A percentile compares a stretch with the other conserved stretches of the same genome.
These are phyloP conservation scores for Bruchidius siliquastri DNA, from an alignment of 2,888 invertebrate species.

Conservation along the genomic window DNA sequence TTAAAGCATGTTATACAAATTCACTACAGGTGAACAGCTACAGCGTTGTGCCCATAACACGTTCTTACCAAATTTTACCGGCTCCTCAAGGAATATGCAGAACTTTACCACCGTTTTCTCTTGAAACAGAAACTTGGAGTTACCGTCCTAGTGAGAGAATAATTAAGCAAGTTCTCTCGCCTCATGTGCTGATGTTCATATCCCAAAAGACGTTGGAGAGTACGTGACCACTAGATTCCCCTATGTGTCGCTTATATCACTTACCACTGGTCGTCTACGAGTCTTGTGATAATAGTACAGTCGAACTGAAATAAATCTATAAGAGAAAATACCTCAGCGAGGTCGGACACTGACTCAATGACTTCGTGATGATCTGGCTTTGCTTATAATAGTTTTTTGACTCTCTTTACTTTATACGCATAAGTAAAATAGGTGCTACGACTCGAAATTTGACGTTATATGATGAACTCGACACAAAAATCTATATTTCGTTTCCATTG, in stretches of 20 bases:
- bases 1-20: background rate
- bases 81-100: background rate
- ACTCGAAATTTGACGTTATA: too few relatives aligned
- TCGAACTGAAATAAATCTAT: background rate
- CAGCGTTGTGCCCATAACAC: background rate
- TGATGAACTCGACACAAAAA: too few relatives aligned
- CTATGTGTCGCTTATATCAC: background rate
- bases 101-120: background rate
- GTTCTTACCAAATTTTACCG: background rate
- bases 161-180: background rate
- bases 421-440: too few relatives aligned
- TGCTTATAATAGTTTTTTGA: too few relatives aligned
- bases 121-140: background rate
- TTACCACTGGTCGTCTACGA: background rate
- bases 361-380: too few relatives aligned
- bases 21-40: background rate
- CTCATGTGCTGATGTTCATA: background rate
- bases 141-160: background rate
- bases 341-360: too few relatives aligned
- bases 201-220: background rate
- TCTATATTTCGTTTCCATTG: too few relatives aligned
- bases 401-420: too few relatives aligned
- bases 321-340: too few relatives aligned
- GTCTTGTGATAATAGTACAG: background rate
- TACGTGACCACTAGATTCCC: background rate